phyloP scores from a whole-genome alignment of 2,888 invertebrate species.

The Harpagoxenus sublaevis region DNA sequence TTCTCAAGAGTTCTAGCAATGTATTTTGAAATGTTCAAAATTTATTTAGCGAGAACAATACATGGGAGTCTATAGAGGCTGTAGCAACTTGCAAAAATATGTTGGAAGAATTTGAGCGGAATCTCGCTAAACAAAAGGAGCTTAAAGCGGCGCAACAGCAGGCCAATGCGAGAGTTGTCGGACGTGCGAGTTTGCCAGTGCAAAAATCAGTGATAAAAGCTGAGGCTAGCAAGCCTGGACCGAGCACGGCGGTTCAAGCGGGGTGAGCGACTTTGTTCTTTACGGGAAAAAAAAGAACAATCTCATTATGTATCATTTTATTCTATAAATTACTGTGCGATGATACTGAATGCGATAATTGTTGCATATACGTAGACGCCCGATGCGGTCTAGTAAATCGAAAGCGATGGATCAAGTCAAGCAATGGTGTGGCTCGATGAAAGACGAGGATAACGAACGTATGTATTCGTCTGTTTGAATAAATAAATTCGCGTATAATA shows the following conservation, averaged over 20 bases:
- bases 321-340: background rate
- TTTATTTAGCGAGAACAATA: conserved; percentile 90
- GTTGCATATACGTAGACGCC: conserved; percentile 87
- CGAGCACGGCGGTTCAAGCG: conserved; percentile 82
- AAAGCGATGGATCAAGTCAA: conserved; percentile 94
- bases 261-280: conserved; percentile 72
- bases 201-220: conserved; percentile 81
- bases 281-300: background rate
- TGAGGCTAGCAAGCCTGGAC: conserved; percentile 81
- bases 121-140: conserved; percentile 92
- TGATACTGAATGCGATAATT: background rate
- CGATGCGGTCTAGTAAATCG: conserved; percentile 92
- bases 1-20: background rate
- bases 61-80: conserved; percentile 94
- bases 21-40: conserved; percentile 27
- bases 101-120: conserved; percentile 93
- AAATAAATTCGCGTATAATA: background rate
- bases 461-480: conserved; percentile 55
- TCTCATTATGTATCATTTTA: background rate
- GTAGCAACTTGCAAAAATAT: conserved; percentile 92
- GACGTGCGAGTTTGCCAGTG: conserved; percentile 54
- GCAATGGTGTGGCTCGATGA: conserved; percentile 92
- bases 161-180: conserved; percentile 76
- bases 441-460: conserved; percentile 87
- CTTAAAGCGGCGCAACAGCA: conserved; percentile 88